Evolutionary conservation across 2,888 invertebrate species (phyloP), one percentile per base, ranked within the genome.

Genomic region (Platycnemis pennipes): DNA sequence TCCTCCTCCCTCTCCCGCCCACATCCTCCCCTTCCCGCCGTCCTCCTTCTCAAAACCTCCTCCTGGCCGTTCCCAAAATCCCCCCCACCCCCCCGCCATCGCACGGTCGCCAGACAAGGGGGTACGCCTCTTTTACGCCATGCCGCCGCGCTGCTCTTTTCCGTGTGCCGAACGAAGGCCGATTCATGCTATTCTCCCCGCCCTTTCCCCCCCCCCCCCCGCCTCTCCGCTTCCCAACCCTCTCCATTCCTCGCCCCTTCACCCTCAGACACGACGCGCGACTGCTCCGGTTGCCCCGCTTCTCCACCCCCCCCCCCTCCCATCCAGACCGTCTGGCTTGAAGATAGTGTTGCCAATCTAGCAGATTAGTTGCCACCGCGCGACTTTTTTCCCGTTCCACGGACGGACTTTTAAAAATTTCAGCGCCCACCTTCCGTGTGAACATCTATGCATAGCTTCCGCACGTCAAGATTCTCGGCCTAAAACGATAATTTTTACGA

Each of bases 271-370:
- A 37, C 31, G 37, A 77, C 77, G 77, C 37, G 77, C 13, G 77
- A 77, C 77, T 37, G 77, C 13, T 8, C 31, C 37, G 11, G 37
- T 77, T 11, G 22, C 53, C 53, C 53, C 4, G 53, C 56, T 13
- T 56, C 56, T 56, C 56, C 13, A 22, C 56, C 56, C 13, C 19
- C 11, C 56, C 7, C 11, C 11, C 19, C 56, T 19, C 56, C 56
- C 19, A 56, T 3, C 13, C 3, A 22, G 7, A 13, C 26, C 77
- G 77, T 77, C 77, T 77, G 77, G 77, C 77, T 37, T 26, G 4
- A 77, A 16, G 77, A 37, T 77, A 77, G 77, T 63, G 77, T 37
- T 77, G 77, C 77, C 77, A 77, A 77, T 77, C 77, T 37, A 77
- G 77, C 37, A 37, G 37, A 77, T 77, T 77, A 77, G 31, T 5